Evolutionary conservation across 2,888 invertebrate genomes (phyloP).

Genomic region (Odontocolon sp.): DNA sequence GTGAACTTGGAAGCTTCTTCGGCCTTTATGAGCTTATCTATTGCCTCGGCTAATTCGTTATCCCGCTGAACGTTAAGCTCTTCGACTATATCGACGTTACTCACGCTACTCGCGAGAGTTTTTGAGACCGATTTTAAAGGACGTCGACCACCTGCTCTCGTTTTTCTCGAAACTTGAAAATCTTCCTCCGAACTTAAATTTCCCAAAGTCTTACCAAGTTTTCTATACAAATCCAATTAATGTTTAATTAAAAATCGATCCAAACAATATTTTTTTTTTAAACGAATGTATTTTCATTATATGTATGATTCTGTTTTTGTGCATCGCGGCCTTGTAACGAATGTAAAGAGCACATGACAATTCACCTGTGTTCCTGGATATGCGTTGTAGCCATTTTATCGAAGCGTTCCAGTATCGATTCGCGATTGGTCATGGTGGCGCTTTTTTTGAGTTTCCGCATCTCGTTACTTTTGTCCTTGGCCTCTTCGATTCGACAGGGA

Average conservation of each 20-base stretch:
- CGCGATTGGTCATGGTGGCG: constrained; percentile 46
- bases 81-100: constrained; percentile 60
- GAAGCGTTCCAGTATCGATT: constrained; percentile 70
- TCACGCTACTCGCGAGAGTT: constrained; percentile 61
- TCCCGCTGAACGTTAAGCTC: constrained; percentile 67
- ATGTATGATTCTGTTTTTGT: too few species aligned
- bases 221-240: constrained; percentile 12
- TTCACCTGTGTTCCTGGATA: constrained; percentile 62
- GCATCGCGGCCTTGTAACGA: constrained; percentile 2
- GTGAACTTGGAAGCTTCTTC: constrained; percentile 80
- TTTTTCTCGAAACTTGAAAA: background rate
- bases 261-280: too few species aligned
- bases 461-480: constrained; percentile 57
- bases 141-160: constrained; percentile 31
- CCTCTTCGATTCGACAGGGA: constrained; percentile 49
- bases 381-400: constrained; percentile 65
- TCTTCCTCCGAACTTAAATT: constrained; percentile 49
- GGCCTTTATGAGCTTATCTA: constrained; percentile 80
- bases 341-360: constrained; percentile 31
- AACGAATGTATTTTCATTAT: too few species aligned
- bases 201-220: background rate
- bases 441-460: constrained; percentile 63
- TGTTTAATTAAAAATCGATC: background rate
- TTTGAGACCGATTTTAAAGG: constrained; percentile 54
- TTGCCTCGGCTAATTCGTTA: constrained; percentile 80